phyloP scores from a whole-genome alignment of 2,888 invertebrate genomes.

The Aplocera efformata region DNA sequence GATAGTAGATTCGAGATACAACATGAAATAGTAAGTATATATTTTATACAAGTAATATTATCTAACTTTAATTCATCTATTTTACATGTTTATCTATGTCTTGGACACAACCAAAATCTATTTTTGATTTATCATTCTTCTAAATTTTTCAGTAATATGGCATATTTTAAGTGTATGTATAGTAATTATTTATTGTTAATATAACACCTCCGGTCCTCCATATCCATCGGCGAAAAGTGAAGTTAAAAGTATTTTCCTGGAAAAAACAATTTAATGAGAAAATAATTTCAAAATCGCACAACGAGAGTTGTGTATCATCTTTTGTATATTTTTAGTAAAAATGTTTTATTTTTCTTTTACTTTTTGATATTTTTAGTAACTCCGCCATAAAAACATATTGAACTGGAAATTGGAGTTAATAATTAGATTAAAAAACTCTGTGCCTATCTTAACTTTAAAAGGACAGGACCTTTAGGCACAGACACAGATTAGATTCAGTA shows the following conservation, averaged over 20 bases:
- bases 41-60: slow-evolving; percentile 4
- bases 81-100: slow-evolving; percentile 22
- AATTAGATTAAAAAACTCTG: no score
- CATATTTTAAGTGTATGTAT: slow-evolving; percentile 15
- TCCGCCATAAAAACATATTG: no score
- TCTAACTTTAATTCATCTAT: slow-evolving; percentile 17
- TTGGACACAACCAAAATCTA: slow-evolving; percentile 31
- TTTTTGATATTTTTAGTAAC: no score
- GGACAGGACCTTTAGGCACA: no score
- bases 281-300: slow-evolving; percentile 9
- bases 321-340: no score
- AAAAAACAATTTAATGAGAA: slow-evolving; percentile 33
- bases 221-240: slow-evolving; percentile 36
- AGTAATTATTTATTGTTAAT: slow-evolving; percentile 22
- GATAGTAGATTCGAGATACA: slow-evolving; percentile 10
- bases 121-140: slow-evolving; percentile 15
- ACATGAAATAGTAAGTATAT: slow-evolving; percentile 13
- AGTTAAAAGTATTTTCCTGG: slow-evolving; percentile 74
- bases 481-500: no score
- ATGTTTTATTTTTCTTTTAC: no score
- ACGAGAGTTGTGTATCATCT: no score
- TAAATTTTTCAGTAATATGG: slow-evolving; percentile 14
- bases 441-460: no score
- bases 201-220: slow-evolving; percentile 40
- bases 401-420: no score